Evolutionary conservation across 2,113 vertebrate genomes (phyloP), one percentile per base, ranked within the genome.

Genomic region (Todiramphus saurophagus): DNA sequence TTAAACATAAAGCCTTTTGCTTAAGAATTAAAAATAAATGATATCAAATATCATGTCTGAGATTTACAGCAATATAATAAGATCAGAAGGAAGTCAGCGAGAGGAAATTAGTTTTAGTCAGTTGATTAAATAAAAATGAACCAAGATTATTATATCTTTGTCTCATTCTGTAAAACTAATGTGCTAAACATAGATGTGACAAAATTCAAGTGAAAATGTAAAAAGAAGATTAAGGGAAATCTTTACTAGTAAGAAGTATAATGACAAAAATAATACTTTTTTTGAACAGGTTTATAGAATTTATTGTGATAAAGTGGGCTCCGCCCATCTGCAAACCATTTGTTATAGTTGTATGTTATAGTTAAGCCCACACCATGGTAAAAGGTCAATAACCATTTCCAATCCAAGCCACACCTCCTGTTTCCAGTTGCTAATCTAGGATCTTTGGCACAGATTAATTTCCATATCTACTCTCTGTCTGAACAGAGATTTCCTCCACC

Each of bases 291-390:
- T 80, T 79, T 33, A 60, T 3, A 63, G 41, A 58, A 66, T 16
- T 59, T 13, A 60, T 5, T 60, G 27, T 30, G n/a, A 87, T 12
- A n/a, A 59, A 86, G 46, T 1, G 4, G 59, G 70, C 56, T 60
- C 55, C 55, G 80, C n/a, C 39, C 56, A 63, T 16, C 25, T 70
- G 51, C 50, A 66, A 63, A 64, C 33, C 11, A 68, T 25, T 64
- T 2, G 0, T 48, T 68, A 24, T 0, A 60, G 24, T 56, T 80
- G 87, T 37, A 37, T 2, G 0, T 48, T 68, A 24, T 0, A 60
- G 24, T 56, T 80, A 89, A 85, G 2, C 21, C 30, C 51, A 92
- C 30, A 93, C 30, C 39, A 56, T 23, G 21, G 41, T 78, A 77
- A 74, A 89, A 91, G n/a, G 67, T 81, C 48, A 94, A 63, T 53